Evolutionary conservation across 2,888 invertebrate species (phyloP).

Genomic region (Spodoptera exigua): DNA sequence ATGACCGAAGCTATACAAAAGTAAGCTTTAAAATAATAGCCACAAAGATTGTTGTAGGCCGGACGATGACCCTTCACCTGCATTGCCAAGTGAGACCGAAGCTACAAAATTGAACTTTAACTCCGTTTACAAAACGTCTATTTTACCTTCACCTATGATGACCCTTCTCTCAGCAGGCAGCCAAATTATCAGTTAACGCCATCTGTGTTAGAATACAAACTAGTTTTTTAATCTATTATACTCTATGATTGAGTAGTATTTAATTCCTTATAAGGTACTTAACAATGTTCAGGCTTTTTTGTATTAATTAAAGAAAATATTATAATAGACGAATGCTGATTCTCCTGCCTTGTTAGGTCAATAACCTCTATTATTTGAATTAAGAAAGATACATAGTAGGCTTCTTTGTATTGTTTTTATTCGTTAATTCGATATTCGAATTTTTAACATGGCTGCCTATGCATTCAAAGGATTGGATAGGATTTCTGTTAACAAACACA

Average conservation of each 20-base stretch:
- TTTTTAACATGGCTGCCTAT: too few relatives aligned
- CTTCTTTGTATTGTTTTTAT: too few relatives aligned
- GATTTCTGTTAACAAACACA: too few relatives aligned
- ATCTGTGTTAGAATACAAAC: conserved; percentile 12
- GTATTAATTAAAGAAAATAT: background rate
- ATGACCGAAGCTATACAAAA: conserved; percentile 2
- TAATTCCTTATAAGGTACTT: conserved; percentile 11
- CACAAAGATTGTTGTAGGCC: conserved; percentile 12
- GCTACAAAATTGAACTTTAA: too few relatives aligned
- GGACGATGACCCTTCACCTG: conserved; percentile 15
- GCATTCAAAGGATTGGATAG: too few relatives aligned
- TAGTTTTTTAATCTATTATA: background rate
- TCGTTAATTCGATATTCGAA: too few relatives aligned
- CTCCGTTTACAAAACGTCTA: too few relatives aligned
- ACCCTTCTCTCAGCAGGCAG: conserved; percentile 27
- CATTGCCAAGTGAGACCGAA: too few relatives aligned
- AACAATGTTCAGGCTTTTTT: conserved; percentile 3
- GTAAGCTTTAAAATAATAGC: background rate
- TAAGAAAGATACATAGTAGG: too few relatives aligned
- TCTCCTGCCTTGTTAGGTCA: background rate
- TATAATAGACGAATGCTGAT: background rate
- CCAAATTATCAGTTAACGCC: conserved; percentile 8
- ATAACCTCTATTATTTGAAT: too few relatives aligned
- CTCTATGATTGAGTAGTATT: background rate
- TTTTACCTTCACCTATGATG: too few relatives aligned